Percentiles rank a stretch among this genome's conserved stretches.
These are phyloP conservation scores for Morbakka virulenta DNA, from an alignment of 30 jellyfish, hydroid and myxozoan species.

Conservation along the genomic window DNA sequence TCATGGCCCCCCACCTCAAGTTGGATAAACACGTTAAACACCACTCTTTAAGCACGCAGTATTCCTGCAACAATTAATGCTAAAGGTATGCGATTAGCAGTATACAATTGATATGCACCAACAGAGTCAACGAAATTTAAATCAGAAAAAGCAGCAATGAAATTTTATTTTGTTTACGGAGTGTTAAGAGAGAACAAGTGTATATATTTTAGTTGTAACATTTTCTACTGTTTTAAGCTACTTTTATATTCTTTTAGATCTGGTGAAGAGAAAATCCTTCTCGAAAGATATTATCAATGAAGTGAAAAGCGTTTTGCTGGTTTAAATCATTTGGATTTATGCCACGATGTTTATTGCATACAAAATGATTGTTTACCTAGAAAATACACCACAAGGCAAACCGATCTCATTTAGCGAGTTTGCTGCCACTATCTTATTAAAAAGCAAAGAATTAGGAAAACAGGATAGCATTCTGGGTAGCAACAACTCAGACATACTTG, in stretches of 20 bases:
- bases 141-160: neutral
- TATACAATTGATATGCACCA: neutral
- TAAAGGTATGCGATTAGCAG: neutral
- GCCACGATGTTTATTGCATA: no score
- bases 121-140: neutral
- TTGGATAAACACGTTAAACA: neutral
- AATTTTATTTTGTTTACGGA: no score
- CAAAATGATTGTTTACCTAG: neutral
- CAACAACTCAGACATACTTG: neutral
- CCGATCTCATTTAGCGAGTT: neutral
- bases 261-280: no score
- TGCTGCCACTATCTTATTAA: neutral
- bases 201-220: no score
- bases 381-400: neutral
- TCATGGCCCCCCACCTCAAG: neutral
- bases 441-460: neutral
- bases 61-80: neutral
- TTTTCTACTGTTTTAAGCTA: no score
- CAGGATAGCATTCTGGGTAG: neutral
- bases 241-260: no score
- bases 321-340: no score
- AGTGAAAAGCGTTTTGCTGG: no score
- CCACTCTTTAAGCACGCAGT: no score
- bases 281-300: no score
- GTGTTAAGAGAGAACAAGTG: no score